Evolutionary conservation across 2,113 vertebrate genomes (phyloP).

Genomic region (Grus americana): DNA sequence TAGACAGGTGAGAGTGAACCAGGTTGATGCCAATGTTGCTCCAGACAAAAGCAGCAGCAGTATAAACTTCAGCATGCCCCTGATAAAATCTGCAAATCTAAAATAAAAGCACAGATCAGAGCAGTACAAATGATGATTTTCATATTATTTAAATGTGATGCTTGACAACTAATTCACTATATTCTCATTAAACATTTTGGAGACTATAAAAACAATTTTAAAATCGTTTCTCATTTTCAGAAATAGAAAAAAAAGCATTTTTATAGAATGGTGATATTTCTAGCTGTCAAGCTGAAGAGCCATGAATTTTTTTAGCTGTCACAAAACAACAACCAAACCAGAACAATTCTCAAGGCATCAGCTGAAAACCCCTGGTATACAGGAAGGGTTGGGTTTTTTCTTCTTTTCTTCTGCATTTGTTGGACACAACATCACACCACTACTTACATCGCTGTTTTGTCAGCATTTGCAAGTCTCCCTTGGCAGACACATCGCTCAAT

Average conservation of each 20-base stretch:
- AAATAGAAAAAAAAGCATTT: not conserved
- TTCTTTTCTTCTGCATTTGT: not conserved
- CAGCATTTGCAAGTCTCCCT: conserved; percentile 16
- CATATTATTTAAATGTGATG: not conserved
- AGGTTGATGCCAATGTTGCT: conserved; percentile 90
- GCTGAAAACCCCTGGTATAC: not conserved
- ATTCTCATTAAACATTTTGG: not conserved
- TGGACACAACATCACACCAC: conserved; percentile 18
- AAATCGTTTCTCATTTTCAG: not conserved
- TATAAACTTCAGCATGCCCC: conserved; percentile 96
- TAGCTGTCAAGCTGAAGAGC: not conserved
- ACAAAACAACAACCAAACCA: conserved; percentile 27
- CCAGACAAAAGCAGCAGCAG: conserved; percentile 94
- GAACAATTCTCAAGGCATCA: conserved; percentile 30
- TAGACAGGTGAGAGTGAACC: conserved; percentile 96
- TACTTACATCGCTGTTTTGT: not conserved
- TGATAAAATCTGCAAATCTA: conserved; percentile 97
- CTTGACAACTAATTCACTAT: conserved; percentile 9
- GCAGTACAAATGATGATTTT: not conserved
- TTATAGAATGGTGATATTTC: conserved; percentile 4
- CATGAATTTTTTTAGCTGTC: not conserved
- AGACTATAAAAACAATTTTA: not conserved
- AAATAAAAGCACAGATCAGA: conserved; percentile 59
- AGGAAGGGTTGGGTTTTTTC: not conserved
- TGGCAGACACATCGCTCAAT: conserved; percentile 3